A percentile compares a stretch with the other conserved stretches of the same genome.
Conservation (phyloP, 2,797 vertebrate genomes). For the Zonotrichia albicollis region DNA sequence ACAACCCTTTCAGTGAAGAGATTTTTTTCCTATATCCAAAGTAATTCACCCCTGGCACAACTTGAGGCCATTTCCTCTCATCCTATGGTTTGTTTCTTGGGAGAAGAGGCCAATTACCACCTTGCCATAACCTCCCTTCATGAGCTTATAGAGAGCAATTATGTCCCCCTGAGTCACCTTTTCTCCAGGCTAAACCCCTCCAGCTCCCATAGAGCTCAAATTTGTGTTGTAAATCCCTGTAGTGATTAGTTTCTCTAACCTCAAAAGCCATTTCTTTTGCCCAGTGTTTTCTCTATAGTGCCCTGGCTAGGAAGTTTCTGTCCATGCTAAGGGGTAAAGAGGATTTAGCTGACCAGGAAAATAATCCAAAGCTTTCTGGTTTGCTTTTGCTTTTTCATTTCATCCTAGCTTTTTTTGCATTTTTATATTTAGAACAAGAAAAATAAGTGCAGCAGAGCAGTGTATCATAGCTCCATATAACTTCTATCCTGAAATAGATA, state of each 20-base stretch:
- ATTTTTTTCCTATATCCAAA: not conserved
- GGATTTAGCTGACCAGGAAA: not conserved
- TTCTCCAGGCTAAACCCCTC: not conserved
- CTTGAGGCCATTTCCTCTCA: not conserved
- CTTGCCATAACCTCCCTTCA: not conserved
- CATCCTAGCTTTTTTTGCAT: not conserved
- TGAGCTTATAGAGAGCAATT: rapidly evolving
- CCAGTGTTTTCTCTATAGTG: not conserved
- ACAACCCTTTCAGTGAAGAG: not conserved
- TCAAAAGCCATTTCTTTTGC: slow-evolving; percentile 20
- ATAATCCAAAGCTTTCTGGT: not conserved
- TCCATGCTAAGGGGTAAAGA: not conserved
- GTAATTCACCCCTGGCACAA: not conserved
- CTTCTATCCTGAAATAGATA: not conserved
- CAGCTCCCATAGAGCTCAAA: not conserved
- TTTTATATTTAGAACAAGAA: not conserved
- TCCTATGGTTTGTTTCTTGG: not conserved
- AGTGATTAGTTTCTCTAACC: slow-evolving; percentile 9
- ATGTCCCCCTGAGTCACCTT: not conserved
- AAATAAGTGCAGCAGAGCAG: not conserved
- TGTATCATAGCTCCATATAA: not conserved
- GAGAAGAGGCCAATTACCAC: too few species aligned
- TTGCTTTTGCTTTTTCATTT: not conserved
- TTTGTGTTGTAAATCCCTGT: not conserved
- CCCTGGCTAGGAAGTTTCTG: not conserved